Conservation (phyloP, 2,797 vertebrate genomes). For the Myiotriccus ornatus region DNA sequence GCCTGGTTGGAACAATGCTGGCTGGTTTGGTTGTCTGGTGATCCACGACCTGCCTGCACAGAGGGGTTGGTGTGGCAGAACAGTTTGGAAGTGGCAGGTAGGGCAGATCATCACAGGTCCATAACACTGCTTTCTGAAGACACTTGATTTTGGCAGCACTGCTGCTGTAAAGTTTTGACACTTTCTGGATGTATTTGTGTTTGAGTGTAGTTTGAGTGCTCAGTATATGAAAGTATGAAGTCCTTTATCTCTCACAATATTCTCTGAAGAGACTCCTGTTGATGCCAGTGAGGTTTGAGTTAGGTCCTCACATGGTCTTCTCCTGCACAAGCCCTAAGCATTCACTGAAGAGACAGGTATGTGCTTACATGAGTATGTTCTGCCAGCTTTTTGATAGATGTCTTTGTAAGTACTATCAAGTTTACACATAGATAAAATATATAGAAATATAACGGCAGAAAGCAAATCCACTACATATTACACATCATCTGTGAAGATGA, state of each 20-base stretch:
- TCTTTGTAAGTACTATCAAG: background rate
- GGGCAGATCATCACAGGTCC: background rate
- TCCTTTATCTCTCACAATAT: background rate
- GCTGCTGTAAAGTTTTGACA: background rate
- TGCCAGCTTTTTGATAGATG: background rate
- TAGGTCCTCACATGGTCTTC: background rate
- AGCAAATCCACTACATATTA: background rate
- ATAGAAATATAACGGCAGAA: background rate
- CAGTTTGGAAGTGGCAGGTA: background rate
- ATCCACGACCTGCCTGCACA: background rate
- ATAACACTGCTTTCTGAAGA: background rate
- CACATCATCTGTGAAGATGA: background rate
- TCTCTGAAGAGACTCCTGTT: background rate
- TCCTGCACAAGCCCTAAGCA: background rate
- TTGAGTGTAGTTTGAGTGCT: background rate
- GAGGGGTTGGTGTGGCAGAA: background rate
- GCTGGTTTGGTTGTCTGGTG: background rate
- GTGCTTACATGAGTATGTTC: background rate
- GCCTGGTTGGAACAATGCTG: background rate
- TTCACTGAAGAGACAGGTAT: background rate
- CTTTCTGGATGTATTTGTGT: background rate
- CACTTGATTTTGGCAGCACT: background rate
- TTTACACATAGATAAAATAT: background rate
- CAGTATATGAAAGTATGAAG: background rate
- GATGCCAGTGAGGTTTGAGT: background rate